phyloP scores from a whole-genome alignment of 2,797 vertebrate species.

The Balearica regulorum region DNA sequence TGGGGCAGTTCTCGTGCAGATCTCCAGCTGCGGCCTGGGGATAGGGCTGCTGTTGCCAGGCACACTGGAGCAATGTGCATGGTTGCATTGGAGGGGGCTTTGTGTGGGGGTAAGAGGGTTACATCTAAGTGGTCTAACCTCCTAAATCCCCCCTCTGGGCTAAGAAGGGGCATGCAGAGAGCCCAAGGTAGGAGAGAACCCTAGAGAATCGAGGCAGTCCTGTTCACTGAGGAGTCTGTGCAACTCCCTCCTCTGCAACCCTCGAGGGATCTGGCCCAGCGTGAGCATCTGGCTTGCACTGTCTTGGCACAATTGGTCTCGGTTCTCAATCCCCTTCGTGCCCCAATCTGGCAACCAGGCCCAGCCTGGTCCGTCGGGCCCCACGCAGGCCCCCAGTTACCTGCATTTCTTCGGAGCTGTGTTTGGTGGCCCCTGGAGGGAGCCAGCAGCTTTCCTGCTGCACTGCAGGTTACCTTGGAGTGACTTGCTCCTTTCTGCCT shows the following conservation, averaged over 20 bases:
- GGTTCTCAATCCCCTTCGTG: neutral
- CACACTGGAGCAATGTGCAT: fast-evolving
- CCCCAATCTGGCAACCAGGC: neutral
- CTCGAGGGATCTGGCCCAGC: neutral
- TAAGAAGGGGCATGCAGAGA: neutral
- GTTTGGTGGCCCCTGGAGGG: constrained; percentile 27
- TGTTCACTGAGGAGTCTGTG: neutral
- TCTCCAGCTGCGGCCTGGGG: neutral
- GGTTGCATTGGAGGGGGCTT: neutral
- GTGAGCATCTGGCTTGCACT: neutral
- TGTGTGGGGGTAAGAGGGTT: neutral
- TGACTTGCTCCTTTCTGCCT: neutral
- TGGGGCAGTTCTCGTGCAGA: neutral
- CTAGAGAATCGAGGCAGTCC: neutral
- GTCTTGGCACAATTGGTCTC: fast-evolving
- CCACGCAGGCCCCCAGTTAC: neutral
- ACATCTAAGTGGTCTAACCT: neutral
- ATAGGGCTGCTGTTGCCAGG: fast-evolving
- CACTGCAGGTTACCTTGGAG: constrained; percentile 2
- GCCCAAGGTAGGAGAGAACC: neutral
- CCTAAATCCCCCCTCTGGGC: neutral
- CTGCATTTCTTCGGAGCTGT: constrained; percentile 20
- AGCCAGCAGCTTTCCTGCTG: constrained; percentile 11
- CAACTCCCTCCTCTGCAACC: neutral
- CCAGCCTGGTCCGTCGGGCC: fast-evolving